These are phyloP conservation scores for Macaria notata DNA, from an alignment of 2,888 invertebrate species.

Conservation along the genomic window DNA sequence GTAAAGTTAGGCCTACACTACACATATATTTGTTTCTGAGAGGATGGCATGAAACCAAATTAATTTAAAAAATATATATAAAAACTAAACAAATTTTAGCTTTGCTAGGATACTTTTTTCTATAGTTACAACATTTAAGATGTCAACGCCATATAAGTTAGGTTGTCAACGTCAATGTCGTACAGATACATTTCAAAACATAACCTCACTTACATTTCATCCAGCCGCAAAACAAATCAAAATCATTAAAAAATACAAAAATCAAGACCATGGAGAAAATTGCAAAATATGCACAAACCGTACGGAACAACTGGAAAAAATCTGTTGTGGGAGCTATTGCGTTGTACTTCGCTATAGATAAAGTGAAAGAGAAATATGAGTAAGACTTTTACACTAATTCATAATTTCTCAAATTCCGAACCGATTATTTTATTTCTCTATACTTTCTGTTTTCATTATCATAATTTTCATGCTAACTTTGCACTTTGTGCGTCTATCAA, in stretches of 20 bases:
- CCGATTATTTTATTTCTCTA: not conserved
- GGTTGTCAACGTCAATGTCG: not conserved
- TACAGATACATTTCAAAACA: not conserved
- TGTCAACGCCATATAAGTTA: too few species aligned
- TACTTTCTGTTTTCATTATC: not conserved
- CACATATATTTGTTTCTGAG: too few species aligned
- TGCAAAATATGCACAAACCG: conserved; percentile 84
- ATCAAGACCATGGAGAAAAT: conserved; percentile 56
- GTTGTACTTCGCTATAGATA: conserved; percentile 87
- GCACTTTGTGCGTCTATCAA: too few species aligned
- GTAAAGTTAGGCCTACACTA: too few species aligned
- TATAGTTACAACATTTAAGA: too few species aligned
- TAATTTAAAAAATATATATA: too few species aligned
- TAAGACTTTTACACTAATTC: conserved; percentile 67
- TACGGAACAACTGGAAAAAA: conserved; percentile 95
- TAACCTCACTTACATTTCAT: not conserved
- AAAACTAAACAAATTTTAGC: too few species aligned
- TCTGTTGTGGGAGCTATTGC: conserved; percentile 86
- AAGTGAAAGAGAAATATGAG: conserved; percentile 88
- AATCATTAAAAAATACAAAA: conserved; percentile 2
- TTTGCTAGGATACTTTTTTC: too few species aligned
- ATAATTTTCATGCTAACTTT: too few species aligned
- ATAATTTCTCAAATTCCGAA: not conserved
- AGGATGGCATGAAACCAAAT: too few species aligned
- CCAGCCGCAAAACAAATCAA: not conserved